Evolutionary conservation across 2,113 vertebrate species (phyloP).

Genomic region (Amphiprion percula): DNA sequence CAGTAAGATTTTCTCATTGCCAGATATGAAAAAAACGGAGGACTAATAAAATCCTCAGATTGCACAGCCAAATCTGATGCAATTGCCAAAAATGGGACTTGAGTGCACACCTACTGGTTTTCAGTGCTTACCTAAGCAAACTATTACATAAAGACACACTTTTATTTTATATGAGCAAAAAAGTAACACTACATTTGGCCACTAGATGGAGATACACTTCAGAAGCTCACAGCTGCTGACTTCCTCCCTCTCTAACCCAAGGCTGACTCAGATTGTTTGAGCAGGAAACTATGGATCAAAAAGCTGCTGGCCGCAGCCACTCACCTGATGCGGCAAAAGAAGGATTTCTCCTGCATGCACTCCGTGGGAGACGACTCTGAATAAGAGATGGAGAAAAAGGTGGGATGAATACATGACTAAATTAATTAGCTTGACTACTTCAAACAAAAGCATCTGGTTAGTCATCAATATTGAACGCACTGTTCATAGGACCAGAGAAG

Average conservation of each 20-base stretch:
- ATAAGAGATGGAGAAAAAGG: slow-evolving; percentile 18
- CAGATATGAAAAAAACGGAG: too few species aligned
- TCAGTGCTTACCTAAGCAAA: too few species aligned
- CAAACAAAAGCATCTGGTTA: slow-evolving; percentile 8
- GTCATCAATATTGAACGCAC: slow-evolving; percentile 17
- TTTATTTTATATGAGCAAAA: background rate
- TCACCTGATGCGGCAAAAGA: slow-evolving; percentile 98
- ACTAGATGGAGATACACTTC: slow-evolving; percentile 39
- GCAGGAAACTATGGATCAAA: slow-evolving; percentile 56
- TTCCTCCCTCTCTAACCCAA: slow-evolving; percentile 5
- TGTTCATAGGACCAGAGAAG: background rate
- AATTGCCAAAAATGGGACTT: too few species aligned
- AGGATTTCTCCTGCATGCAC: slow-evolving; percentile 97
- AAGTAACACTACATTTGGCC: background rate
- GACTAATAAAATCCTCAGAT: too few species aligned
- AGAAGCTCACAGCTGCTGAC: slow-evolving; percentile 40
- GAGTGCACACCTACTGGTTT: too few species aligned
- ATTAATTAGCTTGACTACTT: slow-evolving; percentile 1
- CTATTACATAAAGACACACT: too few species aligned
- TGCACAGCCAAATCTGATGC: too few species aligned
- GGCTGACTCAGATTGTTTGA: slow-evolving; percentile 49
- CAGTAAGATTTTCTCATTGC: too few species aligned
- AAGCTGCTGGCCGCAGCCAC: slow-evolving; percentile 32
- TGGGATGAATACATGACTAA: slow-evolving; percentile 28
- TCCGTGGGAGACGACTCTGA: slow-evolving; percentile 91